Percentiles rank a stretch among this genome's conserved stretches.
phyloP scores from a whole-genome alignment of 2,113 vertebrate genomes.

The Turdus rufiventris region DNA sequence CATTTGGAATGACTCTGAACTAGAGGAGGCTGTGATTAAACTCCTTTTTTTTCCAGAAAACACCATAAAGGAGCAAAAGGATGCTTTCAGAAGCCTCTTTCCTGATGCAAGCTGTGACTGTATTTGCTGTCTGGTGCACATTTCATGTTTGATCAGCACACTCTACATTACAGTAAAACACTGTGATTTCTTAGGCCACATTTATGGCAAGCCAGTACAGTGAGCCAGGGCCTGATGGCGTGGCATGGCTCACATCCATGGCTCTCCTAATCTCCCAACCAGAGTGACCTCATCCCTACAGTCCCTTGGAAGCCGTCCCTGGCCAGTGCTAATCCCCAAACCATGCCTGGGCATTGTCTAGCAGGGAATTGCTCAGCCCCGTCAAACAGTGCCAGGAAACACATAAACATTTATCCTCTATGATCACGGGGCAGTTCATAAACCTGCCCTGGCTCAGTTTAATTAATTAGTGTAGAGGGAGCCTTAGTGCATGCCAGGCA shows the following conservation, averaged over 20 bases:
- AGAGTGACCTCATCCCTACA: conserved; percentile 29
- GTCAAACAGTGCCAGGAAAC: background rate
- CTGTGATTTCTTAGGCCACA: background rate
- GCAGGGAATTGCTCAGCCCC: background rate
- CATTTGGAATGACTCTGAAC: background rate
- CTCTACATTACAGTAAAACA: background rate
- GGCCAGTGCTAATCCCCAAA: background rate
- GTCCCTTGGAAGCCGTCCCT: background rate
- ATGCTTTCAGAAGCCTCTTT: background rate
- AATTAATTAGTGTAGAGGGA: conserved; percentile 38
- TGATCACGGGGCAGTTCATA: conserved; percentile 13
- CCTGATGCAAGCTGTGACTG: background rate
- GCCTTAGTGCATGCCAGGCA: background rate
- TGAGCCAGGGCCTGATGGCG: background rate
- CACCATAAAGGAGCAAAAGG: background rate
- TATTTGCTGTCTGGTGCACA: background rate
- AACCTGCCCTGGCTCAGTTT: background rate
- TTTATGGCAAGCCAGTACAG: background rate
- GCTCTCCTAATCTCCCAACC: background rate
- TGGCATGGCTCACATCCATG: background rate
- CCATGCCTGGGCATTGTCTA: conserved; percentile 28
- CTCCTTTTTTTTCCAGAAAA: background rate
- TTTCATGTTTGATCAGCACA: background rate
- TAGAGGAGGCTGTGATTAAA: background rate
- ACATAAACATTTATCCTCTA: conserved; percentile 7